A percentile compares a stretch with the other conserved stretches of the same genome.
Conservation (phyloP, 64 coral and sea anemone genomes). For the Montipora cactus region DNA sequence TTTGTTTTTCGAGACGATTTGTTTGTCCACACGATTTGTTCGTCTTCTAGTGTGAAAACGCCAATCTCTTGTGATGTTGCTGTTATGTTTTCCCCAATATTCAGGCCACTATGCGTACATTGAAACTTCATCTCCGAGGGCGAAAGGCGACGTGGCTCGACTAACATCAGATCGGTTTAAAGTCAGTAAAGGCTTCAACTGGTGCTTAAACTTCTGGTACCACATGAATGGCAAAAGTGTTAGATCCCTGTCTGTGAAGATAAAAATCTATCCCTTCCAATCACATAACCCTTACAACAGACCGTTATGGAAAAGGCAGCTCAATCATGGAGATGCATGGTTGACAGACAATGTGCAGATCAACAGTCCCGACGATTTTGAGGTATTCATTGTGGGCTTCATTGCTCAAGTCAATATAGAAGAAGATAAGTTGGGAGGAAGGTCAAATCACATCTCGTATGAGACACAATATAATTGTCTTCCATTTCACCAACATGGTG, state of each 20-base stretch:
- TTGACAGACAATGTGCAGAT: conserved; percentile 65
- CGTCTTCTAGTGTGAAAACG: too few relatives aligned
- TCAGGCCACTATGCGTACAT: conserved; percentile 93
- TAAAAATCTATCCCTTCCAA: conserved; percentile 44
- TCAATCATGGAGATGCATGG: conserved; percentile 87
- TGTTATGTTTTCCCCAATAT: too few relatives aligned
- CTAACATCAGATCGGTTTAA: conserved; percentile 83
- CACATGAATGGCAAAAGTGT: conserved; percentile 93
- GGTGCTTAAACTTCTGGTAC: conserved; percentile 97
- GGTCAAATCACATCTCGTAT: too few relatives aligned
- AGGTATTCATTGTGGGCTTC: conserved; percentile 46
- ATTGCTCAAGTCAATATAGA: too few relatives aligned
- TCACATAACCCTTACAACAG: conserved; percentile 25
- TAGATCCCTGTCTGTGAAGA: conserved; percentile 55
- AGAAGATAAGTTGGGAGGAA: too few relatives aligned
- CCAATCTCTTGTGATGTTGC: too few relatives aligned
- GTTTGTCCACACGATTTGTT: too few relatives aligned
- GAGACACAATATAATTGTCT: too few relatives aligned
- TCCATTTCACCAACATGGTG: too few relatives aligned
- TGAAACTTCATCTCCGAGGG: conserved; percentile 79
- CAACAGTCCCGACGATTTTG: conserved; percentile 88
- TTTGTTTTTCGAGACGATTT: too few relatives aligned
- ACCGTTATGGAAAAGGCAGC: conserved; percentile 30
- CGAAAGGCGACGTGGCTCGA: conserved; percentile 66
- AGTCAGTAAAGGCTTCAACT: conserved; percentile 58